phyloP scores from a whole-genome alignment of 2,797 vertebrate species.

The Novumbra hubbsi region DNA sequence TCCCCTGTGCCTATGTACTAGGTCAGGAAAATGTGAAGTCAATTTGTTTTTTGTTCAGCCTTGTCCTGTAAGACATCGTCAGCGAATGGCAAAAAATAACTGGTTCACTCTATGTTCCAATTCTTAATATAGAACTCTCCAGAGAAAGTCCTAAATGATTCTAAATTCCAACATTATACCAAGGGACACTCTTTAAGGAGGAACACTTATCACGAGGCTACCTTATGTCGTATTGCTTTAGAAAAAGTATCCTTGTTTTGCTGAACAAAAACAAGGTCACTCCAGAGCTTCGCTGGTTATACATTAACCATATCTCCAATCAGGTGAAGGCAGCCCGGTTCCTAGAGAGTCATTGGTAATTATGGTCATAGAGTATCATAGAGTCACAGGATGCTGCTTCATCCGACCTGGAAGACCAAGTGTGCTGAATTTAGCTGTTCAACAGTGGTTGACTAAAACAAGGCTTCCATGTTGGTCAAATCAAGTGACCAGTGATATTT shows the following conservation, averaged over 20 bases:
- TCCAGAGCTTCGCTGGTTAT: not conserved
- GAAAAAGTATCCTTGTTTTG: not conserved
- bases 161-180: not conserved
- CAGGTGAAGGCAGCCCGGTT: too few relatives aligned
- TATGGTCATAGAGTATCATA: too few relatives aligned
- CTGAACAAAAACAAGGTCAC: not conserved
- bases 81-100: not conserved
- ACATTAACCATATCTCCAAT: not conserved
- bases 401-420: too few relatives aligned
- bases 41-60: not conserved
- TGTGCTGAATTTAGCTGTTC: too few relatives aligned
- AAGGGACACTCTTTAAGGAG: not conserved
- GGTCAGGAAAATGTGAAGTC: not conserved
- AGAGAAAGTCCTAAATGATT: not conserved
- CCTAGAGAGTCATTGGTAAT: too few relatives aligned
- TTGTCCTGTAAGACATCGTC: not conserved
- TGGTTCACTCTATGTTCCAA: conserved; percentile 1
- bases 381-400: too few relatives aligned
- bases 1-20: not conserved
- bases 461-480: too few relatives aligned
- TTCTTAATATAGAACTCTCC: not conserved
- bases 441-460: too few relatives aligned
- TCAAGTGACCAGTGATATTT: not conserved
- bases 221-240: not conserved
- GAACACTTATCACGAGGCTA: not conserved